These are phyloP conservation scores for Hetaerina americana DNA, from an alignment of 1,140 invertebrate species.

Conservation along the genomic window DNA sequence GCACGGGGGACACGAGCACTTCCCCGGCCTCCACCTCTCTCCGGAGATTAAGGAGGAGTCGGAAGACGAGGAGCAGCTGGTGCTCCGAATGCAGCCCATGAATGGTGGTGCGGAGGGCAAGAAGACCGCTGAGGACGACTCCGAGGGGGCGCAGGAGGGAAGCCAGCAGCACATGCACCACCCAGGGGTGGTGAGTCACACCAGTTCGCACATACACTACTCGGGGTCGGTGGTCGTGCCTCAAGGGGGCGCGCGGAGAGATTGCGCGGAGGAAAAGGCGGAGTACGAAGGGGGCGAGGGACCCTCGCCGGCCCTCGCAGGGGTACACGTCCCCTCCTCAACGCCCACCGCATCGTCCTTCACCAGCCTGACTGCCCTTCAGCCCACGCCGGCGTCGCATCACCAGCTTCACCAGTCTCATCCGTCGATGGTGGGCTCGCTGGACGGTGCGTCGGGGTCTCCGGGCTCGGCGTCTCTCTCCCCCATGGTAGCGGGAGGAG, in stretches of 20 bases:
- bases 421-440: neutral
- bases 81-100: neutral
- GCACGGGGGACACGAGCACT: neutral
- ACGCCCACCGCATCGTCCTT: neutral
- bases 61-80: neutral
- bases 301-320: neutral
- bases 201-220: neutral
- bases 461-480: neutral
- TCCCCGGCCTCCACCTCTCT: neutral
- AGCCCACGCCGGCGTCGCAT: neutral
- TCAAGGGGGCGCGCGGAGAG: too few relatives aligned
- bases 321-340: neutral
- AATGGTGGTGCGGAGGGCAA: neutral
- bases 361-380: neutral
- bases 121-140: neutral
- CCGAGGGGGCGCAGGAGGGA: neutral
- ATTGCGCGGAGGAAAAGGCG: neutral
- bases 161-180: neutral
- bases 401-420: neutral
- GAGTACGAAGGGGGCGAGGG: neutral
- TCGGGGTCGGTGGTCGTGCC: neutral
- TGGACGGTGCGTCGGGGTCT: neutral
- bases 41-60: neutral
- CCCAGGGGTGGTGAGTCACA: neutral
- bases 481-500: neutral